Percentiles rank a stretch among this genome's conserved stretches.
Conservation (phyloP, 2,797 vertebrate species). For the Enteromius thamalakanensis region DNA sequence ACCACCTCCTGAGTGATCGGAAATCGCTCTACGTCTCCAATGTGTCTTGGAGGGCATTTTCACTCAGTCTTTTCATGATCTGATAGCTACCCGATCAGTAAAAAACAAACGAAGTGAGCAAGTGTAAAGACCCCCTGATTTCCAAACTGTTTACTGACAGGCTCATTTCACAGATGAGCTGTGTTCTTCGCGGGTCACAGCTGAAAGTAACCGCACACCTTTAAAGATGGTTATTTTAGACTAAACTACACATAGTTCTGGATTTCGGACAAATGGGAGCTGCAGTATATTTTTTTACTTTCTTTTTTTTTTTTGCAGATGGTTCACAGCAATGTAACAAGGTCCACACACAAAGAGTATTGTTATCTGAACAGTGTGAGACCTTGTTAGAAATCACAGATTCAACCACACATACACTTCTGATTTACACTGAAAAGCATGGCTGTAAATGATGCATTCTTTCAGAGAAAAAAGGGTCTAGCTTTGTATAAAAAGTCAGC, state of each 20-base stretch:
- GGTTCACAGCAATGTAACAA: neutral
- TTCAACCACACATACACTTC: neutral
- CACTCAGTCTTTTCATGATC: neutral
- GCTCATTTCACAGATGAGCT: conserved; percentile 36
- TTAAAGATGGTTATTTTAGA: conserved; percentile 8
- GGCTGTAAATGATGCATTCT: too few relatives aligned
- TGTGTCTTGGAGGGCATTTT: neutral
- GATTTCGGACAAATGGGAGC: neutral
- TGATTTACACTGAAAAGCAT: conserved; percentile 1
- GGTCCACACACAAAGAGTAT: neutral
- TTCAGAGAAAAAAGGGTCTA: too few relatives aligned
- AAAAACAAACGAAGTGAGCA: neutral
- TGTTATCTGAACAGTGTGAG: neutral
- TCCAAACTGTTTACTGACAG: conserved; percentile 36
- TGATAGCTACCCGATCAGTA: neutral
- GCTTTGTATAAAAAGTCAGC: neutral
- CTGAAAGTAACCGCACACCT: conserved; percentile 5
- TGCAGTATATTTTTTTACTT: too few relatives aligned
- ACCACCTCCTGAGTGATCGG: neutral
- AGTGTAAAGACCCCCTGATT: conserved; percentile 6
- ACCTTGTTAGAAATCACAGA: neutral
- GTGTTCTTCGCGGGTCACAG: conserved; percentile 24
- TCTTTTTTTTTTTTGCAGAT: neutral
- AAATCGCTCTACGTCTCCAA: neutral
- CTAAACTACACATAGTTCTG: neutral